Evolutionary conservation across 2,113 vertebrate species (phyloP), one percentile per base, ranked within the genome.

Genomic region (Cygnus buccinator): DNA sequence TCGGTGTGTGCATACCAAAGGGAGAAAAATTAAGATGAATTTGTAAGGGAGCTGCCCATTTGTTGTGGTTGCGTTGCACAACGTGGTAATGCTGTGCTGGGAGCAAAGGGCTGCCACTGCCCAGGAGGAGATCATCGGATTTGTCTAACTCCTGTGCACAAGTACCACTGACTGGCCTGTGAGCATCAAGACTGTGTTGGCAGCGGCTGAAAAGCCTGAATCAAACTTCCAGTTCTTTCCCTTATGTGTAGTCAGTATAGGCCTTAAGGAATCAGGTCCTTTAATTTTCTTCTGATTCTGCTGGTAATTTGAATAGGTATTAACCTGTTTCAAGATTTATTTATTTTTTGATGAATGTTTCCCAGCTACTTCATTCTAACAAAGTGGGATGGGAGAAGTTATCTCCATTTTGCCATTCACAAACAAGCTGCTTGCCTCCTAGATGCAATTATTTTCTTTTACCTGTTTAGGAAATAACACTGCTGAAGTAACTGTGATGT

Each of bases 361-460:
- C 46, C 28, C 63, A 71, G 44, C 35, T 79, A 84, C 89, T 91
- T 90, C 8, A 50, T 87, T 76, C 84, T 93, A 89, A 93, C 90
- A 68, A 41, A 89, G 71, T 89, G 52, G 72, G 71, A 87, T 87
- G 78, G 74, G 54, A 81, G 71, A 82, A 92, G 68, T 81, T 91
- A 37, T 55, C 54, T 66, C 72, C 39, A 50, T 91, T 94, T 94
- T 54, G 79, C 84, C 65, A 67, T 91, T 92, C 83, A 85, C 65
- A 93, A 96, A 94, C 52, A 93, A 89, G 25, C 25, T 89, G 62
- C 84, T 94, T 92, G 21, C 29, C 41, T 91, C 74, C 52, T 80
- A 90, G 54, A 89, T 80, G 65, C 58, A 54, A 90, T 94, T 87
- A 91, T 50, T 87, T 95, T 88, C 44, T 92, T 96, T 89, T 70